phyloP scores from a whole-genome alignment of 2,113 vertebrate genomes.

The Dasyprocta punctata region DNA sequence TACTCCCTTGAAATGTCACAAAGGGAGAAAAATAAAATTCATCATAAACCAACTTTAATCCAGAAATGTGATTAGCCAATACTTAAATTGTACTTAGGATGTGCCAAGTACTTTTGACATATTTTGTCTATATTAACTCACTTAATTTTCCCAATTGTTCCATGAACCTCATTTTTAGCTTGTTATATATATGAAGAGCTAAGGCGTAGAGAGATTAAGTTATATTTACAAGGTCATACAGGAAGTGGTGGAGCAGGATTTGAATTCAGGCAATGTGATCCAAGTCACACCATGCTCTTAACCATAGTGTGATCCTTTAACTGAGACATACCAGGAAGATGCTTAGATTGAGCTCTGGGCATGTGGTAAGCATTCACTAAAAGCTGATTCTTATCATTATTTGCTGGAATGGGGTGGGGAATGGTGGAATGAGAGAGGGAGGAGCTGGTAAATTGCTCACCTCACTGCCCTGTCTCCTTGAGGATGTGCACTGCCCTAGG shows the following conservation, averaged over 20 bases:
- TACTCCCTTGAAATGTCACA: constrained; percentile 54
- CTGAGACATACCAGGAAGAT: background rate
- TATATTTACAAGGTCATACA: constrained; percentile 15
- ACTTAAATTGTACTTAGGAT: background rate
- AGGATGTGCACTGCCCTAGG: background rate
- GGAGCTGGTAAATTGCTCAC: background rate
- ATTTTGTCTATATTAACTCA: background rate
- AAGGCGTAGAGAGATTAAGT: background rate
- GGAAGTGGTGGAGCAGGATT: background rate
- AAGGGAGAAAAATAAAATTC: constrained; percentile 56
- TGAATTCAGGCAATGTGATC: background rate
- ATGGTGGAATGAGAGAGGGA: background rate
- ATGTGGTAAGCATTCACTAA: background rate
- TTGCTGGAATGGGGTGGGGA: background rate
- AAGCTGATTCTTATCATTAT: background rate
- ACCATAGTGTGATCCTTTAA: background rate
- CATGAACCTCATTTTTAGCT: background rate
- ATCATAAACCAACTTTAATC: background rate
- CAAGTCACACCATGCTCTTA: background rate
- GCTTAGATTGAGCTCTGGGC: background rate
- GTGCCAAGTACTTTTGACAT: background rate
- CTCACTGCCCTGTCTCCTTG: background rate
- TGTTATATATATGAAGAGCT: background rate
- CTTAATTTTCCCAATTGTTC: background rate
- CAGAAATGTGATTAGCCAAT: background rate